Evolutionary conservation across 2,113 vertebrate genomes (phyloP).

Genomic region (Heliornis fulica): DNA sequence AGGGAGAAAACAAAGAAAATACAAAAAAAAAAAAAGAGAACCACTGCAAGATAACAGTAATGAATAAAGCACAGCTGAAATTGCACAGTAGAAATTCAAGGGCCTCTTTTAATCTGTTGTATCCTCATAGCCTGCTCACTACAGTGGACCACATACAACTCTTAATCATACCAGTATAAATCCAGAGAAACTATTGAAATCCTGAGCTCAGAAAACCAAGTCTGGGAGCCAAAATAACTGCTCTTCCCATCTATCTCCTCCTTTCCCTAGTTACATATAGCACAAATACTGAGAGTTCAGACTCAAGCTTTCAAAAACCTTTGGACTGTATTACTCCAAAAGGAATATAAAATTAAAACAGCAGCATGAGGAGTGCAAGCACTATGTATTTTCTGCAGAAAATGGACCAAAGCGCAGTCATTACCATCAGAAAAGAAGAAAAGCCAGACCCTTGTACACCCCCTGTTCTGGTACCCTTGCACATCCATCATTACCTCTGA

Average conservation of each 20-base stretch:
- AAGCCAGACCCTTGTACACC: background rate
- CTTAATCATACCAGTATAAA: background rate
- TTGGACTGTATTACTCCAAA: background rate
- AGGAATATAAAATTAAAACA: background rate
- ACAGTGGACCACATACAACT: accelerated
- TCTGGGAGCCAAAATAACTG: background rate
- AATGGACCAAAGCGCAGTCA: background rate
- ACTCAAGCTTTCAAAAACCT: background rate
- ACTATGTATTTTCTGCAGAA: background rate
- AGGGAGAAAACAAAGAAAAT: background rate
- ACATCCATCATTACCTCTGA: accelerated
- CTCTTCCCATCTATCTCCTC: background rate
- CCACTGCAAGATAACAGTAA: background rate
- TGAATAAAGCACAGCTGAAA: background rate
- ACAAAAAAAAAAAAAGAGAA: background rate
- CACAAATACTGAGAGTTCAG: background rate
- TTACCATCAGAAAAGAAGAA: background rate
- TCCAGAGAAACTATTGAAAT: background rate
- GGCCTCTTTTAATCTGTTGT: background rate
- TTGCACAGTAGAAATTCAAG: background rate
- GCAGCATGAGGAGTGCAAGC: background rate
- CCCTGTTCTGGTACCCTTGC: background rate
- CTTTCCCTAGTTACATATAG: background rate
- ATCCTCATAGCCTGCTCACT: background rate
- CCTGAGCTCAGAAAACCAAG: background rate